Base-by-base conservation (phyloP, 2,797 vertebrate genomes). In the Takifugu ocellatus region DNA sequence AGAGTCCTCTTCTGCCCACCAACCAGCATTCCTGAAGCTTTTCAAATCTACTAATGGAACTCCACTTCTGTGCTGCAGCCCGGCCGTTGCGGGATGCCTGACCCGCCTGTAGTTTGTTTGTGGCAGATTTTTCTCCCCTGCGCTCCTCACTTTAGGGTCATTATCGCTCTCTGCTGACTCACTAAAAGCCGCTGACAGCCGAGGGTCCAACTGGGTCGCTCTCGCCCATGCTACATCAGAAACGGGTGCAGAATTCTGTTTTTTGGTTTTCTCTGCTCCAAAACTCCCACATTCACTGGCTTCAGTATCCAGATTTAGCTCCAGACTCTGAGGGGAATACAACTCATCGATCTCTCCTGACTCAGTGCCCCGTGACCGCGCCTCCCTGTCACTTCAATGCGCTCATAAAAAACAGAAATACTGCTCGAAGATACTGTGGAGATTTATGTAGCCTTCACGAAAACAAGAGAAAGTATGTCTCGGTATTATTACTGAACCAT, bases 101-200 rank as follows among this genome's bases (percentile, higher is more conserved):
- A 29, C 27, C 3, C 8, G 27, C 27, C 3, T 29, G 27, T 5
- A n/a, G 9, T 45, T 16, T 45, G 43, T 16, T 5, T 45, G 43
- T 17, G 43, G 43, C 17, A 16, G 5, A 1, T 45, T 17, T 31
- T 15, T 25, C 46, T 17, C 16, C 5, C 16, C 9, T 16, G 15
- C 15, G 45, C 49, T 11, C 2, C 3, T 17, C 17, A 12, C 5
- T 63, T 46, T 49, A 31, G 51, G 2, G 33, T 11, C 33, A 3
- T 33, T 33, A 56, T 51, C 24, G 14, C 42, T 29, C 16, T 31
- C 26, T 49, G 54, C 25, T 26, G 53, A 66, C 54, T 65, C 51
- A 56, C 42, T 27, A 11, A 8, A 24, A 16, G 17, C 24, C 9
- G 25, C 26, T 4, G 1, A 36, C 49, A n/a, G 33, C 26, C 21